These are phyloP conservation scores for Cephus sareptanus DNA, from an alignment of 2,888 invertebrate genomes.

Conservation along the genomic window DNA sequence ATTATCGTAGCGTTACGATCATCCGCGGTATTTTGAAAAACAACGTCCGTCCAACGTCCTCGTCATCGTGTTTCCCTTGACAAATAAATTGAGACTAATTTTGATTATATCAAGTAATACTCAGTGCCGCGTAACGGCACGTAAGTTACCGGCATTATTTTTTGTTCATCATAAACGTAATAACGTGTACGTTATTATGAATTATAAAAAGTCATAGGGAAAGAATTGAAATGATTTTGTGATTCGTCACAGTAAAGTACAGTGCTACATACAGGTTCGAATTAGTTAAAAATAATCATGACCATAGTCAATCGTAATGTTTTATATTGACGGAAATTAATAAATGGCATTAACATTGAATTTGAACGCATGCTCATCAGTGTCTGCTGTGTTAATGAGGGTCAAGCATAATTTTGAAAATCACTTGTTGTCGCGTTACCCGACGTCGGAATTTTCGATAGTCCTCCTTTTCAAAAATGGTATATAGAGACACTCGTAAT, in stretches of 20 bases:
- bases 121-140: not conserved
- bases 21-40: not conserved
- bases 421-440: not conserved
- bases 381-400: not conserved
- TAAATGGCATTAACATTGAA: not conserved
- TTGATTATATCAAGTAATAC: not conserved
- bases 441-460: not conserved
- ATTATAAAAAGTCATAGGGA: not conserved
- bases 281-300: not conserved
- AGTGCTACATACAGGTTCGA: not conserved
- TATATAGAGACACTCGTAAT: not conserved
- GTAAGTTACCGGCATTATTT: not conserved
- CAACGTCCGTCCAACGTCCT: slow-evolving; percentile 4
- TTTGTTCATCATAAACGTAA: not conserved
- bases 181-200: not conserved
- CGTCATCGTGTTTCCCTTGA: slow-evolving; percentile 27
- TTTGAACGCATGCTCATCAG: not conserved
- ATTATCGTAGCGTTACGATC: slow-evolving; percentile 12
- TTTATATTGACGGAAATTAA: not conserved
- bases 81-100: slow-evolving; percentile 24
- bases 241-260: not conserved
- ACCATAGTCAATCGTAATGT: too few species aligned
- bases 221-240: not conserved
- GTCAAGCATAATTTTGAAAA: not conserved
- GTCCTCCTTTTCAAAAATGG: not conserved